Evolutionary conservation across 2,797 vertebrate species (phyloP).

Genomic region (Choloepus didactylus): DNA sequence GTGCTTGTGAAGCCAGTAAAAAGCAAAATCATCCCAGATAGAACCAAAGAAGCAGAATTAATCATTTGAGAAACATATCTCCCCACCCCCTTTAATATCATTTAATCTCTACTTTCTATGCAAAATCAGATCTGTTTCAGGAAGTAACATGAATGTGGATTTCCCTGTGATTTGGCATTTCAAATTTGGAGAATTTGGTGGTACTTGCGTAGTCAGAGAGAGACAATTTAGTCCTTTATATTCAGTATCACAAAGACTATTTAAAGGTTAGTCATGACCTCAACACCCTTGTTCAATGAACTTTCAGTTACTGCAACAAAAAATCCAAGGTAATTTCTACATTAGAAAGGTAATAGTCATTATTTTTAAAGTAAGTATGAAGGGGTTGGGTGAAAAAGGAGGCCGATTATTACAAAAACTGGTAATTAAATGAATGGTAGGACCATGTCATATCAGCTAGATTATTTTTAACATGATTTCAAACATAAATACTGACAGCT

Average conservation of each 20-base stretch:
- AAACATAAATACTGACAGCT: not conserved
- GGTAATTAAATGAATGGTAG: not conserved
- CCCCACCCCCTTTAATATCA: slow-evolving; percentile 6
- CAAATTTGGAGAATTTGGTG: slow-evolving; percentile 32
- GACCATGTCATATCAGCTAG: not conserved
- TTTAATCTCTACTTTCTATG: slow-evolving; percentile 47
- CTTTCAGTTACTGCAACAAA: not conserved
- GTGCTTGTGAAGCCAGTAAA: slow-evolving; percentile 56
- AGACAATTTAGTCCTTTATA: slow-evolving; percentile 10
- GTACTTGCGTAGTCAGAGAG: not conserved
- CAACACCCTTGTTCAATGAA: not conserved
- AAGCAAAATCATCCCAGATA: slow-evolving; percentile 68
- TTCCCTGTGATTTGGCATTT: slow-evolving; percentile 36
- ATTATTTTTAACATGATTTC: not conserved
- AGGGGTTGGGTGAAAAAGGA: not conserved
- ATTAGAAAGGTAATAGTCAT: not conserved
- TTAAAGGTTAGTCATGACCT: not conserved
- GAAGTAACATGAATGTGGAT: slow-evolving; percentile 11
- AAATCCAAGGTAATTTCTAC: not conserved
- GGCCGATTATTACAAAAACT: not conserved
- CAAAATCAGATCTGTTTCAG: slow-evolving; percentile 66
- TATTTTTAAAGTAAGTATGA: not conserved
- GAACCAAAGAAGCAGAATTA: slow-evolving; percentile 62
- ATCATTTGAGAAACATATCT: slow-evolving; percentile 61
- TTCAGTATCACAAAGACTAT: not conserved